These are phyloP conservation scores for Enteromius afrohamiltoni DNA, from an alignment of 2,797 vertebrate species.

Conservation along the genomic window DNA sequence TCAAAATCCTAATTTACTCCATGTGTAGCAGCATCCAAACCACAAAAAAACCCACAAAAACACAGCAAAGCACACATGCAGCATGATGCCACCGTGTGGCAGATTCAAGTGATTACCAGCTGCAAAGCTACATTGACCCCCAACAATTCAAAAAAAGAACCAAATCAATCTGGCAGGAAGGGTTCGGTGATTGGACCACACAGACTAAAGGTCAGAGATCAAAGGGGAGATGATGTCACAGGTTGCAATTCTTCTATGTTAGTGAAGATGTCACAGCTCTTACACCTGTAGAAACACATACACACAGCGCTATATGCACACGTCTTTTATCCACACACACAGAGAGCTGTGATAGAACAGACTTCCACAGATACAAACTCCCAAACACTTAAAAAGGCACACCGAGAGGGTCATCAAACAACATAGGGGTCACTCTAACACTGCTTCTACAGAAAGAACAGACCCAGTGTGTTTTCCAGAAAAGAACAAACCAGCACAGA, in stretches of 20 bases:
- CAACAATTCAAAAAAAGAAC: neutral
- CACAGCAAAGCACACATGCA: neutral
- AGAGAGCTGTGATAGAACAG: conserved; percentile 1
- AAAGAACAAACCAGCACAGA: conserved; percentile 15
- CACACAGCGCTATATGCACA: conserved; percentile 52
- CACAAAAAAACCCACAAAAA: no score
- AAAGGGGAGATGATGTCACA: conserved; percentile 80
- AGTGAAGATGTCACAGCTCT: conserved; percentile 89
- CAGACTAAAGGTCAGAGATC: conserved; percentile 38
- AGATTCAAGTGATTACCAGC: conserved; percentile 14
- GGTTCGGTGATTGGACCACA: conserved; percentile 14
- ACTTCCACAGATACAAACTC: neutral
- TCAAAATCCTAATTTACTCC: conserved; percentile 10
- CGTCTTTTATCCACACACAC: conserved; percentile 17
- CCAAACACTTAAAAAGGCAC: neutral
- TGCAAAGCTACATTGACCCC: neutral
- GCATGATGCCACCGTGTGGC: conserved; percentile 31
- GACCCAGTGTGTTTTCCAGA: conserved; percentile 17
- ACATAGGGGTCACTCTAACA: neutral
- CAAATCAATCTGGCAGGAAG: conserved; percentile 4
- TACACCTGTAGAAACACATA: conserved; percentile 71
- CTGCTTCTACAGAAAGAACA: neutral
- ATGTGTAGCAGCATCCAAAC: neutral
- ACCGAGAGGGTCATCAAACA: neutral
- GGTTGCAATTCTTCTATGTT: conserved; percentile 92